Conservation (phyloP, 2,113 vertebrate species). For the Nyctibius bracteatus region DNA sequence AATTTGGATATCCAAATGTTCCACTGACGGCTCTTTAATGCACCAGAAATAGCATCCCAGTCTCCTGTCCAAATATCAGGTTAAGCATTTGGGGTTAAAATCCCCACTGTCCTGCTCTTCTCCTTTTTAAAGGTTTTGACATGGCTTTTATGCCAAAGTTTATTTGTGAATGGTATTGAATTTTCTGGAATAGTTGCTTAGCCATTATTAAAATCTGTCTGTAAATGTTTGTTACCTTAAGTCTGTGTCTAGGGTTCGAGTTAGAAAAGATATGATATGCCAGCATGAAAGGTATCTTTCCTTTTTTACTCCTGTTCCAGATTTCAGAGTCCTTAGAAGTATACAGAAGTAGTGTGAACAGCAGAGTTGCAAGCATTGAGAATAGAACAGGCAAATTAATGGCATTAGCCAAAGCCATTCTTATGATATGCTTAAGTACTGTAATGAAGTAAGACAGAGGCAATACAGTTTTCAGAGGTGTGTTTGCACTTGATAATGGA, state of each 20-base stretch:
- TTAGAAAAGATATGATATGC: neutral
- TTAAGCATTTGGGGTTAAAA: neutral
- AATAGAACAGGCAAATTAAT: neutral
- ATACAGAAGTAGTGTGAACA: neutral
- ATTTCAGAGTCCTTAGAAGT: neutral
- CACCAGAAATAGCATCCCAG: neutral
- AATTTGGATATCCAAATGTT: conserved; percentile 13
- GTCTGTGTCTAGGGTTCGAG: neutral
- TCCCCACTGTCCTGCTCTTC: neutral
- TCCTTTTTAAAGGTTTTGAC: neutral
- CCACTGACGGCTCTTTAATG: neutral
- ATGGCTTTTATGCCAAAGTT: neutral
- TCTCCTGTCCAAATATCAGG: neutral
- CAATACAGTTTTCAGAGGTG: neutral
- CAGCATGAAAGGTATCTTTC: neutral
- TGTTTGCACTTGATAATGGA: neutral
- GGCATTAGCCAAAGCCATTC: neutral
- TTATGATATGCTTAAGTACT: neutral
- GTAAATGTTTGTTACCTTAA: neutral
- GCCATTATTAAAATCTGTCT: neutral
- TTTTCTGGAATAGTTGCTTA: neutral
- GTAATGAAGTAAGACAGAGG: neutral
- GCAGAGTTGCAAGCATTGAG: neutral
- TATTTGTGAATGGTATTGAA: neutral
- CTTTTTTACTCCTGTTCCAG: neutral